Conservation (phyloP, 2,888 invertebrate genomes). For the Troilus luridus region DNA sequence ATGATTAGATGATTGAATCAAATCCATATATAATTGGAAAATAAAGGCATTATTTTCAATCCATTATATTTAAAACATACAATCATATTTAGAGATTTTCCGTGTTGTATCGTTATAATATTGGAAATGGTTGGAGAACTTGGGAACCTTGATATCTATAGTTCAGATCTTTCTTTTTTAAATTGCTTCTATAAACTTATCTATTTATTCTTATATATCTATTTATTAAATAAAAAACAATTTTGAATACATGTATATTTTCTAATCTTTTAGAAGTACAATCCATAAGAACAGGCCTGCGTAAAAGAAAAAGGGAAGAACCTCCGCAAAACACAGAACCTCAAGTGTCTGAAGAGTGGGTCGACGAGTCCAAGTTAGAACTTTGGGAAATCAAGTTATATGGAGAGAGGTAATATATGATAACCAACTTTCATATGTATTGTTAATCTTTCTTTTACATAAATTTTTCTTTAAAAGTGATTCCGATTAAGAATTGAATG, state of each 20-base stretch:
- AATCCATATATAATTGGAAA: no score
- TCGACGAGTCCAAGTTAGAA: slow-evolving; percentile 94
- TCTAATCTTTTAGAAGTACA: slow-evolving; percentile 81
- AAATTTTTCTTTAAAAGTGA: no score
- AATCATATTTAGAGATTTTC: no score
- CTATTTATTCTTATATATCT: no score
- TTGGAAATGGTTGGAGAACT: no score
- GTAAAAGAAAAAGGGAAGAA: slow-evolving; percentile 93
- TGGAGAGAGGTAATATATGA: slow-evolving; percentile 77
- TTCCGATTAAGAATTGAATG: no score
- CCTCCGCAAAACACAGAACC: slow-evolving; percentile 95
- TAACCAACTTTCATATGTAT: background rate
- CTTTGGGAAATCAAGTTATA: slow-evolving; percentile 97
- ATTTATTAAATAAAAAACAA: background rate
- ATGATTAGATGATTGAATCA: no score
- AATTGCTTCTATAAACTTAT: background rate
- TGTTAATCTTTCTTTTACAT: no score
- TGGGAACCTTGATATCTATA: background rate
- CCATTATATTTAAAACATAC: no score
- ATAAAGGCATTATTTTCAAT: no score
- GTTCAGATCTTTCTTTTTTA: background rate
- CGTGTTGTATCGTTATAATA: no score
- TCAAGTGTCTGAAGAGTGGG: slow-evolving; percentile 95
- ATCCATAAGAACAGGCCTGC: slow-evolving; percentile 91
- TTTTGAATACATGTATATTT: background rate